Evolutionary conservation across 1,140 invertebrate genomes (phyloP).

Genomic region (Neomicropteryx cornuta): DNA sequence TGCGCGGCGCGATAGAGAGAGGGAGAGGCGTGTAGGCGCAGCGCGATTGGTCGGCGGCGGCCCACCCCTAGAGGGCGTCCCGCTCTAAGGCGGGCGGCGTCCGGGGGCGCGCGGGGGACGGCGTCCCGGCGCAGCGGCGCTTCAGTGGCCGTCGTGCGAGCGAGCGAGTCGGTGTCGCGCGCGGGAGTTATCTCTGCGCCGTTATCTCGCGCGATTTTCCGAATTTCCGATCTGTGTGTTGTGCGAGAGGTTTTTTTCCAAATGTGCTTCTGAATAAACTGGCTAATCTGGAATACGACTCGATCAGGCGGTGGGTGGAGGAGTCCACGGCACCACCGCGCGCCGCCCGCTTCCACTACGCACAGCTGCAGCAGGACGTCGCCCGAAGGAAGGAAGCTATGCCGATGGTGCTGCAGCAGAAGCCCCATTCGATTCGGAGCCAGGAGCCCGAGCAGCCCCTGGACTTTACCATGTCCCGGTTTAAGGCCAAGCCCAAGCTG

Average conservation of each 20-base stretch:
- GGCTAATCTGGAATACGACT: background rate
- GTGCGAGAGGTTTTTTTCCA: background rate
- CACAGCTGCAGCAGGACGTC: too few relatives aligned
- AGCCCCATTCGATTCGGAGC: slow-evolving; percentile 15
- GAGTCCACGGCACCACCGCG: background rate
- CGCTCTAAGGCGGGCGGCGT: slow-evolving; percentile 6
- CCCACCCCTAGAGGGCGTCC: slow-evolving; percentile 6
- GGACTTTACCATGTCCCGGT: slow-evolving; percentile 38
- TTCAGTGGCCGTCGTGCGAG: slow-evolving; percentile 6
- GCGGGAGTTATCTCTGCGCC: background rate
- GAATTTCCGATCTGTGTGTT: background rate
- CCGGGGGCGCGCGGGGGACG: slow-evolving; percentile 8
- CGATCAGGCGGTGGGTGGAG: background rate
- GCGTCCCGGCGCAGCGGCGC: slow-evolving; percentile 6
- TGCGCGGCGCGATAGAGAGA: background rate
- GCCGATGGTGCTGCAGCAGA: slow-evolving; percentile 30
- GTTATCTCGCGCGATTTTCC: background rate
- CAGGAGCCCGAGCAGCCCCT: slow-evolving; percentile 26
- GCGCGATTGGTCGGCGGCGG: slow-evolving; percentile 10
- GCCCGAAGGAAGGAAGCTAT: slow-evolving; percentile 18
- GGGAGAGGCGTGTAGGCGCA: slow-evolving; percentile 6
- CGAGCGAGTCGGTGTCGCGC: slow-evolving; percentile 2
- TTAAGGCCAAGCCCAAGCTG: slow-evolving; percentile 21
- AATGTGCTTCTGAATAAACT: background rate
- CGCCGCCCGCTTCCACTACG: background rate